Evolutionary conservation across 2,797 vertebrate species (phyloP), one percentile per base, ranked within the genome.

Genomic region (Danio kyathit): DNA sequence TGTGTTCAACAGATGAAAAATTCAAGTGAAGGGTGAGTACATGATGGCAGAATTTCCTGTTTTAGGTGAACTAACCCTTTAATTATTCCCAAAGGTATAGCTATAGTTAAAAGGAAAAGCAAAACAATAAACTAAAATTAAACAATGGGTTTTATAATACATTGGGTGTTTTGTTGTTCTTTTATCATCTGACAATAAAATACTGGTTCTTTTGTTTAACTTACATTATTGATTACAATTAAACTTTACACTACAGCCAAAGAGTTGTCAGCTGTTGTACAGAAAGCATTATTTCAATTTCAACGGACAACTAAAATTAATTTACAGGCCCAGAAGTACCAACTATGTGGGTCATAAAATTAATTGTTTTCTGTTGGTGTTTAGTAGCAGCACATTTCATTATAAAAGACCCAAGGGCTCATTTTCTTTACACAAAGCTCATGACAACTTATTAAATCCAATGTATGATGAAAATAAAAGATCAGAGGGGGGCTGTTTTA

Each of bases 381-480:
- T 79, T 54, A 72, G 78, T 74, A 57, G 41, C 16, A 29, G 21
- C 60, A 46, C 11, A 40, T 66, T 80, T 80, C 7, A 74, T 80
- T 80, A 66, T 21, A 65, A 57, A 19, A 74, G 21, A 74, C 79
- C 79, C 79, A 80, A 74, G 70, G 70, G 70, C 41, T 80, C 21
- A 57, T 66, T 73, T 57, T 74, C 61, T 64, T 40, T 14, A 29
- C 41, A 56, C 69, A 65, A 65, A 9, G 69, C 78, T 40, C 78
- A 80, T 64, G 78, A 64, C 78, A 65, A 80, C 59, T 61, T 46
- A 80, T 54, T 73, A 80, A 38, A 43, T 72, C 16, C 51, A 73
- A 73, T 57, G 51, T 57, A 48, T 73, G 69, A 72, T 64, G 48
- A 56, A 70, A 73, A 73, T 73, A 72, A 80, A 57, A 74, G 21